Conservation (phyloP, 2,113 vertebrate genomes). For the Lanius ludovicianus region DNA sequence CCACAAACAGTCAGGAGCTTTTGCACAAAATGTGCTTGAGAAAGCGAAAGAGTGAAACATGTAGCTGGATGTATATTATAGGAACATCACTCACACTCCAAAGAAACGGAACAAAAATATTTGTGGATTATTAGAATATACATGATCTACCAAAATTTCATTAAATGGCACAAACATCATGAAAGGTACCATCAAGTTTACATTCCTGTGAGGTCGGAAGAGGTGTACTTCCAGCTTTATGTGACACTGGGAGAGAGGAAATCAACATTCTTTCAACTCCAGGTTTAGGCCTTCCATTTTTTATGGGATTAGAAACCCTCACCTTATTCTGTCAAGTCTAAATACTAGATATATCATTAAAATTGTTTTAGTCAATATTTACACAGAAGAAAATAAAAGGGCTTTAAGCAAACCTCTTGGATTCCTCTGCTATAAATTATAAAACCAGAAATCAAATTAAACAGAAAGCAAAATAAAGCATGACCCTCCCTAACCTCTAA, state of each 20-base stretch:
- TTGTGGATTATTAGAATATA: neutral
- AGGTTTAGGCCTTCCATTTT: neutral
- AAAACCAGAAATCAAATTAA: conserved; percentile 40
- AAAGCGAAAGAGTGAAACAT: neutral
- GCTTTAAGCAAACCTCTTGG: neutral
- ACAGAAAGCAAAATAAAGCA: conserved; percentile 19
- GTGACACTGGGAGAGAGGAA: neutral
- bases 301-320: neutral
- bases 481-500: neutral
- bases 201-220: neutral
- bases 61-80: neutral
- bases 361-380: conserved; percentile 33
- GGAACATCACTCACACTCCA: neutral
- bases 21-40: neutral
- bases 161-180: neutral
- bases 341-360: neutral
- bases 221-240: neutral
- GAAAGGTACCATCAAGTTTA: neutral
- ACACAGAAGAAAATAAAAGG: neutral
- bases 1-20: neutral
- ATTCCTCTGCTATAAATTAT: conserved; percentile 21
- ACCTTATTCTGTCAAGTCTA: neutral
- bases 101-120: neutral
- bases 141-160: neutral
- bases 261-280: neutral